These are phyloP conservation scores for Balaeniceps rex DNA, from an alignment of 2,113 vertebrate genomes.

Conservation along the genomic window DNA sequence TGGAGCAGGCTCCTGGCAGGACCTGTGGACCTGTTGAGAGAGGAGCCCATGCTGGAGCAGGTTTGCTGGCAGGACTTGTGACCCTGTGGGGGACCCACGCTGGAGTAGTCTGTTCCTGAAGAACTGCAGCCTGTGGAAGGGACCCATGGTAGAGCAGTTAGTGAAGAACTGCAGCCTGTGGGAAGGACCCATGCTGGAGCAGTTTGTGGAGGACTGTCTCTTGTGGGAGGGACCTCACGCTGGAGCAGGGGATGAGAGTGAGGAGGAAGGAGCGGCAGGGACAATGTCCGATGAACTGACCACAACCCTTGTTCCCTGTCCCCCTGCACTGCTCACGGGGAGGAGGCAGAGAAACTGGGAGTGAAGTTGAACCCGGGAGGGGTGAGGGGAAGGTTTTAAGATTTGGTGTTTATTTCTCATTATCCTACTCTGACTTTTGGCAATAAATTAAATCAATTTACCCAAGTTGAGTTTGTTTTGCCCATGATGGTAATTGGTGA, in stretches of 20 bases:
- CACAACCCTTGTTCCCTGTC: neutral
- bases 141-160: neutral
- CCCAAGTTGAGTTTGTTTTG: rapidly evolving
- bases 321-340: rapidly evolving
- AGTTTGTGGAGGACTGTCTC: neutral
- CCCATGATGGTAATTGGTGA: neutral
- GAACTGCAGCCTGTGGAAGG: neutral
- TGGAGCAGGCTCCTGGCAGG: neutral
- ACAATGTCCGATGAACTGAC: neutral
- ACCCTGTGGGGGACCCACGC: rapidly evolving
- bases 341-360: neutral
- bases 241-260: neutral
- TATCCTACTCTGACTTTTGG: neutral
- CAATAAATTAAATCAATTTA: neutral
- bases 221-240: neutral
- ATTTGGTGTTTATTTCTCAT: neutral
- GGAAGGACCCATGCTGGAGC: neutral
- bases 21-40: neutral
- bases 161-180: neutral
- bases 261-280: neutral
- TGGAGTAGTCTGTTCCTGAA: neutral
- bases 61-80: neutral
- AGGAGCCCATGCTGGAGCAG: neutral
- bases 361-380: neutral
- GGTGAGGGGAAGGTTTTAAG: neutral